phyloP scores from a whole-genome alignment of 2,888 invertebrate genomes.

The Tetropium fuscum region DNA sequence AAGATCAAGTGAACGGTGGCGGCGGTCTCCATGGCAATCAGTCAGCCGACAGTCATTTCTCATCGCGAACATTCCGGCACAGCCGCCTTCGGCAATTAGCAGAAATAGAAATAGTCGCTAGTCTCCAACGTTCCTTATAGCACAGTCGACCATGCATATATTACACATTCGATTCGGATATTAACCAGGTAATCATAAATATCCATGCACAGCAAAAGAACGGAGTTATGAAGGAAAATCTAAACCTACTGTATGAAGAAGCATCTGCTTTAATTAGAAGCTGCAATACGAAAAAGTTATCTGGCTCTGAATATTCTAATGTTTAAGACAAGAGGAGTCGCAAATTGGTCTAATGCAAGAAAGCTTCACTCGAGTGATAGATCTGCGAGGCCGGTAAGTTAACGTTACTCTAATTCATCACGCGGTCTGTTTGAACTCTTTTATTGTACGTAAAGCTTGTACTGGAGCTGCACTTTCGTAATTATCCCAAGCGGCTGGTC shows the following conservation, averaged over 20 bases:
- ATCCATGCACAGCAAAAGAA: constrained; percentile 14
- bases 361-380: constrained; percentile 42
- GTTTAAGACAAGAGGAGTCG: neutral
- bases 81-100: constrained; percentile 66
- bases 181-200: constrained; percentile 32
- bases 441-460: constrained; percentile 38
- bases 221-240: neutral
- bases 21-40: constrained; percentile 65
- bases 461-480: constrained; percentile 43
- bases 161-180: constrained; percentile 35
- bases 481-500: constrained; percentile 45
- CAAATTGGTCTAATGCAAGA: constrained; percentile 20
- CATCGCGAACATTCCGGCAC: constrained; percentile 62
- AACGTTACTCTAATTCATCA: constrained; percentile 40
- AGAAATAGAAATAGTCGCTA: constrained; percentile 64
- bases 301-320: no score
- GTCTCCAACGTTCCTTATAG: constrained; percentile 45
- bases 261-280: no score
- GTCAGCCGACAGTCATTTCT: constrained; percentile 64
- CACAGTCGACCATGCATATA: constrained; percentile 43
- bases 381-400: constrained; percentile 44
- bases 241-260: no score
- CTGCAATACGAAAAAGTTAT: no score
- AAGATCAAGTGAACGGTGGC: constrained; percentile 53
- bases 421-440: constrained; percentile 48